Evolutionary conservation across 2,113 vertebrate genomes (phyloP).

Genomic region (Theropithecus gelada): DNA sequence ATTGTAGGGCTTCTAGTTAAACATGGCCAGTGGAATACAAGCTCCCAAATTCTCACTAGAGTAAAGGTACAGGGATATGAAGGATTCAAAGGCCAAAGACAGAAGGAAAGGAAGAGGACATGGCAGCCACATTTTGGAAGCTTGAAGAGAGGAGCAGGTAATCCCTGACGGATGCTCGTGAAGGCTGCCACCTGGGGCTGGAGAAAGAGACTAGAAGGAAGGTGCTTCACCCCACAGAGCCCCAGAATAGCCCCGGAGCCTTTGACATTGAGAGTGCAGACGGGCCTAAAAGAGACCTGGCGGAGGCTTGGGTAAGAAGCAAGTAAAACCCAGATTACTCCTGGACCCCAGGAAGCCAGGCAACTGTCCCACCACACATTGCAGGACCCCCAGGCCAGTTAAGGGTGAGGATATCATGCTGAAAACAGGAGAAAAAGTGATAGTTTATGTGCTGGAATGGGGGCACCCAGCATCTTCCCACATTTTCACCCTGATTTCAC

Average conservation of each 20-base stretch:
- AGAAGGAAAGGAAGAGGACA: background rate
- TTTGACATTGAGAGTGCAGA: background rate
- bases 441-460: background rate
- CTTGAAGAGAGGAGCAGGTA: background rate
- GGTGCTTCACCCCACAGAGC: background rate
- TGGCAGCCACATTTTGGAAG: background rate
- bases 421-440: background rate
- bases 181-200: background rate
- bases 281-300: background rate
- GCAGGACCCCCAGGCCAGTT: background rate
- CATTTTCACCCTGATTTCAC: background rate
- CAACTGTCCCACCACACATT: background rate
- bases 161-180: background rate
- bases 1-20: background rate
- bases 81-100: background rate
- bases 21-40: background rate
- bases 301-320: background rate
- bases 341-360: background rate
- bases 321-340: background rate
- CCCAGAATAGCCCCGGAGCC: background rate
- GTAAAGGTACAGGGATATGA: no score
- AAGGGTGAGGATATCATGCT: background rate
- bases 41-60: background rate
- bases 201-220: no score
- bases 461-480: fast-evolving